These are phyloP conservation scores for Diuraphis noxia DNA, from an alignment of 1,140 invertebrate species.

Conservation along the genomic window DNA sequence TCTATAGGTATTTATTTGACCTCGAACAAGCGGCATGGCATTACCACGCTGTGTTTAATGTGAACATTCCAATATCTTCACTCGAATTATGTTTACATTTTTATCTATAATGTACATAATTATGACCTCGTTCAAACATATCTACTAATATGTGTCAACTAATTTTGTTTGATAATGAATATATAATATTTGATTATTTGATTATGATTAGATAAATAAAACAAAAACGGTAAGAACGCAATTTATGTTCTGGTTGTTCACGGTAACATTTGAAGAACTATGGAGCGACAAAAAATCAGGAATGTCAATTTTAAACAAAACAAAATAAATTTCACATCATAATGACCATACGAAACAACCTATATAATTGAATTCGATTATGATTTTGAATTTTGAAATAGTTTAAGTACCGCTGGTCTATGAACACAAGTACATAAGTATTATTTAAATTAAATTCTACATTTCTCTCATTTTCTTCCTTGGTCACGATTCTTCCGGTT, in stretches of 20 bases:
- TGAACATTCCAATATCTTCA: neutral
- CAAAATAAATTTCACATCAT: neutral
- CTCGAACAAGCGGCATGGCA: neutral
- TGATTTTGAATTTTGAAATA: neutral
- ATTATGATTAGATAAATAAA: neutral
- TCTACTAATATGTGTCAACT: neutral
- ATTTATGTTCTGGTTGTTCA: neutral
- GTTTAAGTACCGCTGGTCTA: neutral
- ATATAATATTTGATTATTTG: neutral
- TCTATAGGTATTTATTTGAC: neutral
- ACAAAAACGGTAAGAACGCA: neutral
- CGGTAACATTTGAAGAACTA: neutral
- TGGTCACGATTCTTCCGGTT: neutral
- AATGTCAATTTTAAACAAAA: neutral
- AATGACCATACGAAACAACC: neutral
- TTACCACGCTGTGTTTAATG: neutral
- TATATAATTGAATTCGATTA: neutral
- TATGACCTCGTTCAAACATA: neutral
- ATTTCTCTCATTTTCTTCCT: neutral
- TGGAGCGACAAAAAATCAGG: neutral
- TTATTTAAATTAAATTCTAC: neutral
- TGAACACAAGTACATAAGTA: neutral
- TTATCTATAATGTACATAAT: neutral
- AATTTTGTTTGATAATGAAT: neutral
- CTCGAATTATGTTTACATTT: constrained; percentile 13